Evolutionary conservation across 2,113 vertebrate genomes (phyloP).

Genomic region (Diadophis punctatus): DNA sequence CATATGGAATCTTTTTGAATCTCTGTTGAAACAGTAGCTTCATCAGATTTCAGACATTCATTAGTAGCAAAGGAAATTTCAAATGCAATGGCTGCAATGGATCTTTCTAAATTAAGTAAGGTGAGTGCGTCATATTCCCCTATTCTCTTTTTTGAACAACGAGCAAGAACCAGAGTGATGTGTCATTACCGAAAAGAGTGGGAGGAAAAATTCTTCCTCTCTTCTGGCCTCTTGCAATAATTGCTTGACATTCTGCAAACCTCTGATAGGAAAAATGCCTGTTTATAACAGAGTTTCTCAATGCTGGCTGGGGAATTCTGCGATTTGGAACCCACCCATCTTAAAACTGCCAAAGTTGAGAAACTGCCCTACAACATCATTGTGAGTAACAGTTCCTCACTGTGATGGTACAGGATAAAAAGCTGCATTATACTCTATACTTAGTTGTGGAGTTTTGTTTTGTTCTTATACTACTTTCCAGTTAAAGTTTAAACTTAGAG

Average conservation of each 20-base stretch:
- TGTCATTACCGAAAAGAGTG: conserved; percentile 20
- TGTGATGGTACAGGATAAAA: conserved; percentile 14
- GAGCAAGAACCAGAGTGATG: conserved; percentile 46
- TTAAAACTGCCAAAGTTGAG: not conserved
- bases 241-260: conserved; percentile 24
- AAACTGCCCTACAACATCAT: conserved; percentile 2
- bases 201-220: conserved; percentile 32
- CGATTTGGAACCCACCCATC: not conserved
- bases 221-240: conserved; percentile 22
- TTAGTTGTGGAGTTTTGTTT: not conserved
- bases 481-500: not conserved
- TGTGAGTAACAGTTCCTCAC: conserved; percentile 31
- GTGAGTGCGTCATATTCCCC: conserved; percentile 39
- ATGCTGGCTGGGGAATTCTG: not conserved
- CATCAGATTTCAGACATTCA: conserved; percentile 44
- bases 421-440: conserved; percentile 5
- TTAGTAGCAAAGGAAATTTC: conserved; percentile 42
- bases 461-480: not conserved
- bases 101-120: conserved; percentile 46
- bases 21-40: conserved; percentile 6
- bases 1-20: not conserved
- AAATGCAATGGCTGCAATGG: conserved; percentile 19
- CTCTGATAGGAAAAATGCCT: conserved; percentile 32
- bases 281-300: conserved; percentile 6
- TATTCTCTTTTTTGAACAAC: conserved; percentile 35